Evolutionary conservation across 2,113 vertebrate genomes (phyloP), one percentile per base, ranked within the genome.

Genomic region (Camelus bactrianus): DNA sequence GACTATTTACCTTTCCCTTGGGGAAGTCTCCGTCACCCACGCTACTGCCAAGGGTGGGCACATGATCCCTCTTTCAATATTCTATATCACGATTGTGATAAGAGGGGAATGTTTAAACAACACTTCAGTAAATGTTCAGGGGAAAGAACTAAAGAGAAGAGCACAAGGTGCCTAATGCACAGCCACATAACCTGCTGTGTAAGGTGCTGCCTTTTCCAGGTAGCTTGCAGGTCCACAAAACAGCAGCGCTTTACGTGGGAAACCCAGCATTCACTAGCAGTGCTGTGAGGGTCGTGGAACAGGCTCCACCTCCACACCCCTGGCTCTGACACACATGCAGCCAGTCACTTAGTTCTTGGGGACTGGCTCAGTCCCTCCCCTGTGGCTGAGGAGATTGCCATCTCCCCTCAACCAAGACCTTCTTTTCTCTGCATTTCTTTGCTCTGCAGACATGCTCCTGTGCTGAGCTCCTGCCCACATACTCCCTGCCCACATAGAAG

Each of bases 391-490:
- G n/a, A 88, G 85, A 9, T 24, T 70, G 65, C 60, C 60, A 83
- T 56, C 16, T 52, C 50, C 32, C 2, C 28, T 56, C 28, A 20
- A 56, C 58, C 91, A 91, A 95, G 93, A 48, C 81, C 91, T 83
- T 92, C 64, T 92, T 62, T 91, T 69, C 56, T 85, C 62, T 90
- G 89, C 24, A 24, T 96, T 95, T 96, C 69, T 94, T 1, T 87
- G 79, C 75, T 83, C 69, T 42, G 56, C 70, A 76, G 86, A 67
- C 75, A 42, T n/a, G 64, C 82, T 82, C 94, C 89, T 83, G 35
- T 54, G 86, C 92, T 75, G 69, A 87, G 52, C 50, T 95, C 56
- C 93, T 96, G 92, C 96, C 94, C 76, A 97, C 90, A 2, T 94
- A 91, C 58, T 95, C 67, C 10, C 91, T 96, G 91, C 95, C 92